Percentiles rank a stretch among this genome's conserved stretches.
Evolutionary conservation across 2,797 vertebrate species (phyloP).

Genomic region (Crenuchus spilurus): DNA sequence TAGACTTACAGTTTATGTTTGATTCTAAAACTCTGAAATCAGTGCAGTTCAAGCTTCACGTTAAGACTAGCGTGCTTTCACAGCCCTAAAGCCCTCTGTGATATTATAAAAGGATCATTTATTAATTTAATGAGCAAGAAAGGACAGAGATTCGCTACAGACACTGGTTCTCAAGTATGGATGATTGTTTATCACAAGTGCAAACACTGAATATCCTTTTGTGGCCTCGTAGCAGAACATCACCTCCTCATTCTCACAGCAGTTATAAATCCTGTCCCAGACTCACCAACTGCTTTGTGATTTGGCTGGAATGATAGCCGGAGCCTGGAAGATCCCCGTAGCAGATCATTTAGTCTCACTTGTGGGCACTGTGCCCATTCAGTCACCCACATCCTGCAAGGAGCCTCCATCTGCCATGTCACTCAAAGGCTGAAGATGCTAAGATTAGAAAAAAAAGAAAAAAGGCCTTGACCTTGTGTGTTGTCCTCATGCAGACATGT

Average conservation of each 20-base stretch:
- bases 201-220: background rate
- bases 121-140: background rate
- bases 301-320: slow-evolving; percentile 57
- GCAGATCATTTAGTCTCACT: slow-evolving; percentile 65
- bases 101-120: background rate
- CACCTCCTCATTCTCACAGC: slow-evolving; percentile 1
- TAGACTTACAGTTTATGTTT: no score
- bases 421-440: slow-evolving; percentile 40
- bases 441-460: background rate
- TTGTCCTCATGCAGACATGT: background rate
- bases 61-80: no score
- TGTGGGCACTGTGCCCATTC: slow-evolving; percentile 44
- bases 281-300: background rate
- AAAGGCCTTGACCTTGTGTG: background rate
- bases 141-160: background rate
- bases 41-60: no score
- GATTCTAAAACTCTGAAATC: no score
- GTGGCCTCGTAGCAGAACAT: background rate
- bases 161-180: no score
- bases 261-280: slow-evolving; percentile 16
- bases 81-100: no score
- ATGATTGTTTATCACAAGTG: background rate
- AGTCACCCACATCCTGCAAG: slow-evolving; percentile 37
- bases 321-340: slow-evolving; percentile 62
- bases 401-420: slow-evolving; percentile 44